Conservation (phyloP, 2,888 invertebrate species). For the Pandemis cinnamomeana region DNA sequence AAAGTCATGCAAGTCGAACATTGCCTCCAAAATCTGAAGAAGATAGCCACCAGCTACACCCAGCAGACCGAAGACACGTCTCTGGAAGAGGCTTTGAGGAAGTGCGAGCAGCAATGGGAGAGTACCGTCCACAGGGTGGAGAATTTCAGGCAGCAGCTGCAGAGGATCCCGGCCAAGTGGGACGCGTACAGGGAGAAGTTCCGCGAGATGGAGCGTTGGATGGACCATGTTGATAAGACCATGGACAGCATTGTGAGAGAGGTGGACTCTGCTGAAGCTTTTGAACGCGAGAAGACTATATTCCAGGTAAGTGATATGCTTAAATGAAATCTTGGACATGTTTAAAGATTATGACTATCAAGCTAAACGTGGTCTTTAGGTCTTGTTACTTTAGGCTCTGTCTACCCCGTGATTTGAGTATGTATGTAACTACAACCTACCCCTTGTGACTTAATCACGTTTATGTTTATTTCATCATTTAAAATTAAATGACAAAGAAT, state of each 20-base stretch:
- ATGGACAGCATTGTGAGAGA: slow-evolving; percentile 93
- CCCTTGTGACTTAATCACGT: too few relatives aligned
- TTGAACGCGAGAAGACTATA: slow-evolving; percentile 94
- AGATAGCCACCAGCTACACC: slow-evolving; percentile 88
- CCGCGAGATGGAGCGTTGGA: slow-evolving; percentile 93
- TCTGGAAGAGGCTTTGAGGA: slow-evolving; percentile 87
- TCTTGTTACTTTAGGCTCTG: too few relatives aligned
- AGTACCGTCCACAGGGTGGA: slow-evolving; percentile 88
- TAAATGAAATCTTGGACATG: too few relatives aligned
- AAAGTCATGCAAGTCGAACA: slow-evolving; percentile 88
- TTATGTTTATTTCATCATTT: too few relatives aligned
- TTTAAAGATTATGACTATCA: too few relatives aligned
- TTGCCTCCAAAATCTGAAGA: slow-evolving; percentile 90
- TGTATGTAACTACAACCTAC: too few relatives aligned
- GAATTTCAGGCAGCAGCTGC: slow-evolving; percentile 85
- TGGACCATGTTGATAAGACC: slow-evolving; percentile 94
- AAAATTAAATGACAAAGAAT: too few relatives aligned
- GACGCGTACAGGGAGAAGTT: slow-evolving; percentile 92
- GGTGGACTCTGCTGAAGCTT: slow-evolving; percentile 93
- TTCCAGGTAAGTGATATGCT: slow-evolving; percentile 88
- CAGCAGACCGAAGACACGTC: slow-evolving; percentile 88
- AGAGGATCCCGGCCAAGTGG: slow-evolving; percentile 96
- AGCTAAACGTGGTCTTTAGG: too few relatives aligned
- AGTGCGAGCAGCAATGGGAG: slow-evolving; percentile 91
- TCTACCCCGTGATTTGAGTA: too few relatives aligned